Percentiles rank a stretch among this genome's conserved stretches.
Conservation (phyloP, 2,797 vertebrate genomes). For the Fistularia tabacaria region DNA sequence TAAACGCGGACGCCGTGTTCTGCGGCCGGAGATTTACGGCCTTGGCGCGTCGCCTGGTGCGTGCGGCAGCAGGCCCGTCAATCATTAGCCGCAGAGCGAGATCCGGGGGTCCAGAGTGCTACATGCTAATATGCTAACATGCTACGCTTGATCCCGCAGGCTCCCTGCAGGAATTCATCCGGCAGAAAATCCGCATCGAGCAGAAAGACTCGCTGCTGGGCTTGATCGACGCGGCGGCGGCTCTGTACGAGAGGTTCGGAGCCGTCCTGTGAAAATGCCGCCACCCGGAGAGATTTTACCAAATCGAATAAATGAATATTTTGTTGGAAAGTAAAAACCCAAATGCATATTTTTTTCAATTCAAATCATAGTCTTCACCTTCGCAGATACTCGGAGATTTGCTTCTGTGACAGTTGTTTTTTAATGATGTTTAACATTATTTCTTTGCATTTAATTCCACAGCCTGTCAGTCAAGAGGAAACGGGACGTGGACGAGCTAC, state of each 20-base stretch:
- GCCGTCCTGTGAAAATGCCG: no score
- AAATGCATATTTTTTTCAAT: no score
- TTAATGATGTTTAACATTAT: no score
- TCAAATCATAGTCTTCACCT: no score
- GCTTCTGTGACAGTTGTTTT: neutral
- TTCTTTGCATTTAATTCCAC: slow-evolving; percentile 1
- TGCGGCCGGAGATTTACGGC: slow-evolving; percentile 16
- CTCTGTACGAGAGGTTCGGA: slow-evolving; percentile 43
- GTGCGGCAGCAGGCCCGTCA: slow-evolving; percentile 35
- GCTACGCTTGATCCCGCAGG: slow-evolving; percentile 12
- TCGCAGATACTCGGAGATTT: neutral
- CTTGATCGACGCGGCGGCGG: slow-evolving; percentile 39
- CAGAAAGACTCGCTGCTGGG: slow-evolving; percentile 39
- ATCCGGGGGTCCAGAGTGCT: neutral
- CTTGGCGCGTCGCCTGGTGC: no score
- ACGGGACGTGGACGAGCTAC: slow-evolving; percentile 43
- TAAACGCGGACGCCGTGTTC: slow-evolving; percentile 26
- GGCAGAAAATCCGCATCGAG: slow-evolving; percentile 45
- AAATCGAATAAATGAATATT: no score
- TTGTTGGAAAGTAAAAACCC: no score
- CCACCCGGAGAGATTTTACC: no score
- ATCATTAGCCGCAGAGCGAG: slow-evolving; percentile 23
- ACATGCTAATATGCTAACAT: no score
- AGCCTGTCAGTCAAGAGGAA: slow-evolving; percentile 47
- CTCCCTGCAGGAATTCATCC: slow-evolving; percentile 40